phyloP scores from a whole-genome alignment of 2,888 invertebrate species.

The Xanthorhoe spadicearia region DNA sequence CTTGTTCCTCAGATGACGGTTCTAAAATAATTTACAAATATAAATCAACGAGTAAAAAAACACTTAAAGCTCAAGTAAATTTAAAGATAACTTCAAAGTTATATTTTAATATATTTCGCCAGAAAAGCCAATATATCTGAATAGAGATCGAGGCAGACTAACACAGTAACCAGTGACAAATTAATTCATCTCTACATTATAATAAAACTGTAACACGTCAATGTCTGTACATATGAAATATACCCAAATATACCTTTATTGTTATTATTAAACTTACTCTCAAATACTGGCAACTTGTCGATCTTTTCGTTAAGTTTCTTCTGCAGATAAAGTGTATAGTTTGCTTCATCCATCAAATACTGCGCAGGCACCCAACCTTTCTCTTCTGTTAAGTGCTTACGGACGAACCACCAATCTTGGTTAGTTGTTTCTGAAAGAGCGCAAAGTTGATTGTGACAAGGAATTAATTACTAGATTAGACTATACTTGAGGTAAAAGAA shows the following conservation, averaged over 20 bases:
- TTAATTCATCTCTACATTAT: no score
- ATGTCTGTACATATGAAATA: no score
- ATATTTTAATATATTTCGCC: no score
- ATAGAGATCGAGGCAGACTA: no score
- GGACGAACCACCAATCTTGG: constrained; percentile 97
- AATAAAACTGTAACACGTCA: no score
- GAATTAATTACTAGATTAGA: background rate
- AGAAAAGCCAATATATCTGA: no score
- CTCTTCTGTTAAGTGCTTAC: constrained; percentile 94
- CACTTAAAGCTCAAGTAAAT: no score
- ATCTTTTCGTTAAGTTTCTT: constrained; percentile 96
- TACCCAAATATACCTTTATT: no score
- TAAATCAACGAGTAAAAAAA: background rate
- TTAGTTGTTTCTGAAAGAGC: constrained; percentile 88
- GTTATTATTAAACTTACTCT: constrained; percentile 88
- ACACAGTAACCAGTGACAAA: no score
- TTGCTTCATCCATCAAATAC: constrained; percentile 92
- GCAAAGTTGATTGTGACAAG: background rate
- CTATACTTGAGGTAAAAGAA: no score
- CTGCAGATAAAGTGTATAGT: constrained; percentile 92
- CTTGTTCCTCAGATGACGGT: constrained; percentile 90
- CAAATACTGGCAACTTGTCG: constrained; percentile 95
- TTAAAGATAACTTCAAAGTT: no score
- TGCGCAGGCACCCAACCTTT: constrained; percentile 97
- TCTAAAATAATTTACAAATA: constrained; percentile 80